These are phyloP conservation scores for Dasysyrphus tricinctus DNA, from an alignment of 2,888 invertebrate species.

Conservation along the genomic window DNA sequence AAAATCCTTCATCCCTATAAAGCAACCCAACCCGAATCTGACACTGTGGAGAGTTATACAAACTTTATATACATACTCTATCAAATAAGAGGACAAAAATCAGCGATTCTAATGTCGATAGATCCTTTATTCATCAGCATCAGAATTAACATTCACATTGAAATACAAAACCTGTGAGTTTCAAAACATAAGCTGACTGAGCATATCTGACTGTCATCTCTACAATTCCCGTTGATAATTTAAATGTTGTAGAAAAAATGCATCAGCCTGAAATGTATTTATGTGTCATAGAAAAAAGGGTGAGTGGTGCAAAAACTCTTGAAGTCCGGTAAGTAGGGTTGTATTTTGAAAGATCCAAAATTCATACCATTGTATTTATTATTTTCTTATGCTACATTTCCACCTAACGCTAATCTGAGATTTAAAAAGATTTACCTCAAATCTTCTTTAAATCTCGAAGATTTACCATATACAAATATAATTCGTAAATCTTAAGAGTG, in stretches of 20 bases:
- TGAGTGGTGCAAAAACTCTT: constrained; percentile 33
- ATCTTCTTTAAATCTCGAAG: too few species aligned
- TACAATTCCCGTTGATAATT: constrained; percentile 17
- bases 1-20: constrained; percentile 61
- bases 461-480: too few species aligned
- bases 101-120: constrained; percentile 46
- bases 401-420: too few species aligned
- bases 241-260: constrained; percentile 43
- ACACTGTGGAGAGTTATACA: constrained; percentile 21
- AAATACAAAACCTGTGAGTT: constrained; percentile 30
- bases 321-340: not conserved
- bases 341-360: not conserved
- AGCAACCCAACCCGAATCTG: constrained; percentile 9
- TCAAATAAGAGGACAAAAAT: constrained; percentile 37
- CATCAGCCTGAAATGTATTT: constrained; percentile 35
- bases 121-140: constrained; percentile 34
- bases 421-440: too few species aligned
- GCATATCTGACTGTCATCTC: constrained; percentile 29
- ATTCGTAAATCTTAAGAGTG: too few species aligned
- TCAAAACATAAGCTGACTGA: constrained; percentile 11
- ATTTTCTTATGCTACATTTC: too few species aligned
- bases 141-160: constrained; percentile 18
- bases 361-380: too few species aligned
- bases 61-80: not conserved
- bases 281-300: constrained; percentile 41